Conservation (phyloP, 2,888 invertebrate species). For the Cosmia trapezina region DNA sequence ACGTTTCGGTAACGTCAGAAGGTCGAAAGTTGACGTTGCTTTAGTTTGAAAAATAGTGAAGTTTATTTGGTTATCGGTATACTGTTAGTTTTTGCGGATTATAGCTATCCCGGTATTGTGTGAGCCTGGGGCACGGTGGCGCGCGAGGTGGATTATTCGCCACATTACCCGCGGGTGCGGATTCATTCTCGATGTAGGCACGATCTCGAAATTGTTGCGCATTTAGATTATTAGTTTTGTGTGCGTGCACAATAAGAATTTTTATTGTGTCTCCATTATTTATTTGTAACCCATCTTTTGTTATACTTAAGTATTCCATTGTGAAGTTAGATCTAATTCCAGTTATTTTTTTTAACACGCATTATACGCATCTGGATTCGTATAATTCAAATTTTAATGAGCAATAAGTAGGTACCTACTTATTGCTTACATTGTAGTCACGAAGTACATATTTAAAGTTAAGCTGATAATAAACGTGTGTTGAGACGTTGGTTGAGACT, state of each 20-base stretch:
- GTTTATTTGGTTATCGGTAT: conserved; percentile 59
- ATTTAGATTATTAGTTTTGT: conserved; percentile 76
- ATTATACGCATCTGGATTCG: not conserved
- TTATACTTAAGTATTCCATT: not conserved
- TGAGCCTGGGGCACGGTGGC: conserved; percentile 70
- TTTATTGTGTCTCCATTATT: conserved; percentile 44
- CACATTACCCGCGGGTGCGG: conserved; percentile 82
- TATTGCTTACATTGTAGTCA: too few species aligned
- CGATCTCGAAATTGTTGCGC: conserved; percentile 83
- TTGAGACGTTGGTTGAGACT: too few species aligned
- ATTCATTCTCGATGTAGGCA: conserved; percentile 80
- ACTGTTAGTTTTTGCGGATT: conserved; percentile 88
- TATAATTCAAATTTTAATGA: not conserved
- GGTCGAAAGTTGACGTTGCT: conserved; percentile 54
- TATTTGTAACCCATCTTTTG: conserved; percentile 25
- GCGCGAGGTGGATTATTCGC: conserved; percentile 88
- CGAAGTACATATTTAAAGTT: not conserved
- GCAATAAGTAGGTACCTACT: too few species aligned
- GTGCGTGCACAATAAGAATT: conserved; percentile 45
- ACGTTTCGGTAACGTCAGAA: conserved; percentile 39
- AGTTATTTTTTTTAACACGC: not conserved
- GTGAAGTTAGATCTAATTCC: not conserved
- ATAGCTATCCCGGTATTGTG: conserved; percentile 79
- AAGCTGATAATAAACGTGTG: not conserved
- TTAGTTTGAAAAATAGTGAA: conserved; percentile 40